Evolutionary conservation across 2,888 invertebrate genomes (phyloP), one percentile per base, ranked within the genome.

Genomic region (Sisyra nigra): DNA sequence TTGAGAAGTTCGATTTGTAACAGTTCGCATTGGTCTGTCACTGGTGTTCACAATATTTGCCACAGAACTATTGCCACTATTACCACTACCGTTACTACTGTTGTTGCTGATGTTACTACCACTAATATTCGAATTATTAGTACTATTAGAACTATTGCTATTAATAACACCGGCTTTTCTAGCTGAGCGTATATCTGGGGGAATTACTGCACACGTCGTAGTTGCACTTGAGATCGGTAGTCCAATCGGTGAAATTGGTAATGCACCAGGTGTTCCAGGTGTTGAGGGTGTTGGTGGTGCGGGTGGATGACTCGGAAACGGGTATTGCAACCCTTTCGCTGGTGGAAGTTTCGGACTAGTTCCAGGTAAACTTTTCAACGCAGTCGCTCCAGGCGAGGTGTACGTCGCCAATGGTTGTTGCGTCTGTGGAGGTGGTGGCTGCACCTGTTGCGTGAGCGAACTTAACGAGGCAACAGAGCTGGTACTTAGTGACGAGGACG

Each of bases 301-400:
- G 44, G 81, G 80, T 53, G 80, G 81, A 62, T 82, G 83, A 58
- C 76, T 77, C 50, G 82, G 82, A 65, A 81, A 83, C 40, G 82
- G 84, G 65, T 80, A 84, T 60, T 80, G 84, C 50, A 79, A 66
- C 49, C 75, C 68, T 60, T 77, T 68, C 54, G 62, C 63, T 18
- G 62, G 57, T 45, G 57, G 54, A 44, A 60, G 53, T 41, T 49
- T 54, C 11, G 55, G 48, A 45, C 55, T 57, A 54, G 46, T 6
- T 48, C 48, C 43, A 42, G 40, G 38, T 9, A 39, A 40, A 42
- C 34, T 24, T 17, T 31, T 44, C 4, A 40, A 18, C 18, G 34
- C n/a, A 11, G 44, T 44, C 6, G 29, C 35, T 15, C 24, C 17
- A 11, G 42, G 43, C 10, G 46, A 40, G 15, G 17, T 35, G 35